Evolutionary conservation across 2,113 vertebrate genomes (phyloP).

Genomic region (Thamnophis sirtalis): DNA sequence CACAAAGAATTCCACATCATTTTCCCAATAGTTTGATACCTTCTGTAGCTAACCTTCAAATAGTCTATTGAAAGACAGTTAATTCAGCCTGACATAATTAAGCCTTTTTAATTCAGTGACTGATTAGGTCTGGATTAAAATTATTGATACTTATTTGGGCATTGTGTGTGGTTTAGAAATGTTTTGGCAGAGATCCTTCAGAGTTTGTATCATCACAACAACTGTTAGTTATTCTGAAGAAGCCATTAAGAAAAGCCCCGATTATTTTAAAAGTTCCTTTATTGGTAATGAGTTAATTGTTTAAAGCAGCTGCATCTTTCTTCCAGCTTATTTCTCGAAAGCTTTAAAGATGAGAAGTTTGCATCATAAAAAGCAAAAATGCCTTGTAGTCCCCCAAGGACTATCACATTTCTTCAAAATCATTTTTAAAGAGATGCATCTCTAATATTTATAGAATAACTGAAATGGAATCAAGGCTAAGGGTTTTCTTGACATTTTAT

Average conservation of each 20-base stretch:
- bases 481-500: neutral
- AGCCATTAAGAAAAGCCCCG: neutral
- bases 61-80: neutral
- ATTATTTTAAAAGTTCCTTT: neutral
- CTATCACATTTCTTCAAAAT: neutral
- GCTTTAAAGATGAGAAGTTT: neutral
- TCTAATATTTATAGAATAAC: neutral
- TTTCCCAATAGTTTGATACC: neutral
- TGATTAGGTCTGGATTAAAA: neutral
- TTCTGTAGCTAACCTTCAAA: neutral
- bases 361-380: neutral
- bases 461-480: neutral
- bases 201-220: neutral
- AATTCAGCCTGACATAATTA: neutral
- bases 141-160: neutral
- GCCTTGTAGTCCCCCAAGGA: neutral
- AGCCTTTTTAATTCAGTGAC: neutral
- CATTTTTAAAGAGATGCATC: neutral
- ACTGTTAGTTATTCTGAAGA: neutral
- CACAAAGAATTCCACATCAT: neutral
- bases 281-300: neutral
- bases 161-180: neutral
- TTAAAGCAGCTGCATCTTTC: neutral
- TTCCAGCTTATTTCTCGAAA: neutral
- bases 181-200: neutral